Base-by-base conservation (phyloP, 2,797 vertebrate species). In the Pteropus rufus region DNA sequence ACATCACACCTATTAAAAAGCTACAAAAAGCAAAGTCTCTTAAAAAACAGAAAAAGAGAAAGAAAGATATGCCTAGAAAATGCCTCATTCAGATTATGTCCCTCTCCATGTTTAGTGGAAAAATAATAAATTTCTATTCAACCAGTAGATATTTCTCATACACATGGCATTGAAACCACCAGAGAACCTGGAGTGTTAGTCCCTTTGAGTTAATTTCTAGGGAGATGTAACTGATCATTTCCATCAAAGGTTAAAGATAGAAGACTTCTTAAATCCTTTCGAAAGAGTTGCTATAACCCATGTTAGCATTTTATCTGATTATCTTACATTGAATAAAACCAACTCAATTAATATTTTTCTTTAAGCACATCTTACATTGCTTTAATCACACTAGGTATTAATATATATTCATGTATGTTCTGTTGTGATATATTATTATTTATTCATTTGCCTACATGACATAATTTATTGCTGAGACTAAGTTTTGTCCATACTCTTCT, bases 211-310 rank as follows among this genome's bases (percentile, higher is more conserved):
- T 83, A 93, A 39, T 34, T 62, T 92, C 31, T 11, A 82, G 39
- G 24, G 36, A 86, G 24, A 83, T 76, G 6, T 16, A 67, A 36
- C 26, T 88, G 39, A 62, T n/a, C 52, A 87, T 46, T 90, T 80
- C 41, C 76, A 56, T 0, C 36, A 46, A 65, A 54, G 69, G 11
- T 11, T 39, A 89, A 72, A 91, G n/a, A 44, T 18, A 70, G 10
- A 77, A 39, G 62, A 56, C 16, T 72, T 93, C 65, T 93, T 56
- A 72, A 91, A 73, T 67, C 23, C 34, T 81, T 97, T 72, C 72
- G 36, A 93, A 67, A 82, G 46, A 87, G 16, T 54, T 90, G 18
- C 64, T 83, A 75, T 0, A 80, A 36, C 12, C 29, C 24, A 76
- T 67, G 18, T 81, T 69, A 93, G 11, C 18, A 54, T 89, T 88